Conservation (phyloP, 2,888 invertebrate species). For the Stenichneumon culpator region DNA sequence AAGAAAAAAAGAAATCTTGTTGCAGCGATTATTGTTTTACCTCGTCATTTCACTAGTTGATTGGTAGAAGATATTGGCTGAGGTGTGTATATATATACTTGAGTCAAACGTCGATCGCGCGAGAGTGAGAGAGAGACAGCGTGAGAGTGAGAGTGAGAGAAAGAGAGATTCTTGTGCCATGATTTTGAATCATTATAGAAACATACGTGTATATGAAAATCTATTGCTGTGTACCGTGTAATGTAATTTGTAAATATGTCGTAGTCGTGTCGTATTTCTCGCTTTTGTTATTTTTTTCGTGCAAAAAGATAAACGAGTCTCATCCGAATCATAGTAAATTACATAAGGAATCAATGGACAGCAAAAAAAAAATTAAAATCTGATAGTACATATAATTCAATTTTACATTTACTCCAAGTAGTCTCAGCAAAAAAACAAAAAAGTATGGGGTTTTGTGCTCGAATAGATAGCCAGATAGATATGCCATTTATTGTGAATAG, state of each 20-base stretch:
- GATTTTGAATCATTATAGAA: constrained; percentile 62
- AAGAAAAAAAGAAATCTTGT: constrained; percentile 33
- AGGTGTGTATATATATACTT: constrained; percentile 61
- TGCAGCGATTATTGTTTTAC: constrained; percentile 26
- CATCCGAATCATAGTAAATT: constrained; percentile 74
- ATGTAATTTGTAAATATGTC: constrained; percentile 83
- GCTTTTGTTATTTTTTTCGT: constrained; percentile 80
- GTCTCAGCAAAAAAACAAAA: background rate
- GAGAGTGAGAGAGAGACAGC: background rate
- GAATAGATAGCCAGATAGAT: too few relatives aligned
- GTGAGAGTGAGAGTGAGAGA: constrained; percentile 15
- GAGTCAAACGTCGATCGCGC: constrained; percentile 52
- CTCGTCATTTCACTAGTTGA: constrained; percentile 33
- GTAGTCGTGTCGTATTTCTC: constrained; percentile 78
- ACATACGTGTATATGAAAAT: constrained; percentile 78
- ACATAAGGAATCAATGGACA: constrained; percentile 73
- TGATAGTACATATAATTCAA: constrained; percentile 77
- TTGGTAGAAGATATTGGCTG: constrained; percentile 52
- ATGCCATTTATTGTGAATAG: too few relatives aligned
- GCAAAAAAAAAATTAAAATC: constrained; percentile 76
- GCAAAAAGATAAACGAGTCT: constrained; percentile 75
- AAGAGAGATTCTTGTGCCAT: constrained; percentile 58
- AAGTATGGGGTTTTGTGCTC: too few relatives aligned
- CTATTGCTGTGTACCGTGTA: constrained; percentile 81
- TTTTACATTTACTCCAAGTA: constrained; percentile 49